Conservation (phyloP, 2,888 invertebrate genomes). For the Sceliomorpha sp. region DNA sequence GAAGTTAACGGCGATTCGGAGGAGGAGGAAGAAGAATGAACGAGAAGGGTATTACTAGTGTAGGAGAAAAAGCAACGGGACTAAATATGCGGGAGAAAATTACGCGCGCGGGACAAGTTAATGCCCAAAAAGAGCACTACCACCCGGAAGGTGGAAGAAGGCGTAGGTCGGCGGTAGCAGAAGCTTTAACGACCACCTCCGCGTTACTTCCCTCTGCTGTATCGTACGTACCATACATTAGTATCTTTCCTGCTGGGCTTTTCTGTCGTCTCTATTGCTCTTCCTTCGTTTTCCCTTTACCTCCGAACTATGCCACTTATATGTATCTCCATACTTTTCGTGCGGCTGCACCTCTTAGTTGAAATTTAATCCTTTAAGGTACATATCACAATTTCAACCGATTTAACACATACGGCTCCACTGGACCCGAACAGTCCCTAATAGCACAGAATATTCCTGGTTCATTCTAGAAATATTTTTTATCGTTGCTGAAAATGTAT, state of each 20-base stretch:
- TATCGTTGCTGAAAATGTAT: too few relatives aligned
- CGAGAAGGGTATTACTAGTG: constrained; percentile 8
- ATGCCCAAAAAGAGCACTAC: constrained; percentile 63
- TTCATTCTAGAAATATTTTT: too few relatives aligned
- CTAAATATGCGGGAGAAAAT: constrained; percentile 55
- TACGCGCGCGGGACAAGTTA: constrained; percentile 69
- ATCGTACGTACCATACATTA: constrained; percentile 51
- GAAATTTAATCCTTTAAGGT: too few relatives aligned
- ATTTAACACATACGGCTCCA: too few relatives aligned
- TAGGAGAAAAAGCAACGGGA: constrained; percentile 11
- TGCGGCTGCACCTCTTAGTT: too few relatives aligned
- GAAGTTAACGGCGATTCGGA: constrained; percentile 73
- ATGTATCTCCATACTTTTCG: constrained; percentile 13
- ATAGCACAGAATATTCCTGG: too few relatives aligned
- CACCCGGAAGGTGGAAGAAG: constrained; percentile 27
- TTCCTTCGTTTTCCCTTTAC: constrained; percentile 18
- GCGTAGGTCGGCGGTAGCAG: constrained; percentile 39
- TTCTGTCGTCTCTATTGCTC: constrained; percentile 29
- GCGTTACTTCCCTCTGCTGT: constrained; percentile 25
- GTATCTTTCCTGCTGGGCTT: constrained; percentile 41
- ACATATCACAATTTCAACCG: too few relatives aligned
- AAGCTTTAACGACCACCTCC: constrained; percentile 60
- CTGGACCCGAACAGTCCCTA: too few relatives aligned
- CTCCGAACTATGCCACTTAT: constrained; percentile 14
- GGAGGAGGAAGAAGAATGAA: constrained; percentile 60